Evolutionary conservation across 2,888 invertebrate species (phyloP), one percentile per base, ranked within the genome.

Genomic region (Tetrapedia diversipes): DNA sequence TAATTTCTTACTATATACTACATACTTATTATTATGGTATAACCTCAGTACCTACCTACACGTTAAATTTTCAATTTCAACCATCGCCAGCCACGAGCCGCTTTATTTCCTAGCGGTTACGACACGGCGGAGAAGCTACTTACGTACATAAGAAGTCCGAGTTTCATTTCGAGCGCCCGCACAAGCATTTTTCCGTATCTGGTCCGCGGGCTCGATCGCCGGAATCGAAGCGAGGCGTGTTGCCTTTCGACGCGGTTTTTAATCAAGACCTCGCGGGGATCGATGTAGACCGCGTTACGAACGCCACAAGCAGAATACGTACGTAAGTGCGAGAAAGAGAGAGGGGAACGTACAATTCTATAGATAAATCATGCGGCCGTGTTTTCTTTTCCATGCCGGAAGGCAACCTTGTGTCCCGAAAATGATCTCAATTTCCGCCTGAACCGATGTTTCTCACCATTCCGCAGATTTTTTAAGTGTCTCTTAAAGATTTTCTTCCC

Each of bases 311-410:
- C 16, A 37, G 24, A n/a, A n/a, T n/a, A n/a, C n/a, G n/a, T n/a
- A n/a, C n/a, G n/a, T n/a, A n/a, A n/a, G n/a, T n/a, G n/a, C n/a
- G n/a, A 19, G n/a, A 39, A 11, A 51, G 37, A 75, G 80, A 83
- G 82, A 84, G 83, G 68, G 80, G 77, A 80, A 80, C 66, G 83
- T 69, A 57, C 69, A 57, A 70, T 47, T n/a, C 57, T 32, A 64
- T 63, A 75, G 83, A 83, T 81, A 83, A 79, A 83, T 83, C 79
- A 77, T 41, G 37, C 53, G 8, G 41, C 8, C 69, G 59, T 63
- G 82, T 74, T 84, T 84, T 77, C 81, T 82, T 84, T 84, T 84
- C 79, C 78, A 59, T 70, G 65, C 73, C 82, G 84, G 79, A 84
- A 82, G 73, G 49, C 71, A 73, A 71, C 51, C 14, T 63, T 47